Evolutionary conservation across 2,888 invertebrate species (phyloP).

Genomic region (Cryptocheilus praepositus): DNA sequence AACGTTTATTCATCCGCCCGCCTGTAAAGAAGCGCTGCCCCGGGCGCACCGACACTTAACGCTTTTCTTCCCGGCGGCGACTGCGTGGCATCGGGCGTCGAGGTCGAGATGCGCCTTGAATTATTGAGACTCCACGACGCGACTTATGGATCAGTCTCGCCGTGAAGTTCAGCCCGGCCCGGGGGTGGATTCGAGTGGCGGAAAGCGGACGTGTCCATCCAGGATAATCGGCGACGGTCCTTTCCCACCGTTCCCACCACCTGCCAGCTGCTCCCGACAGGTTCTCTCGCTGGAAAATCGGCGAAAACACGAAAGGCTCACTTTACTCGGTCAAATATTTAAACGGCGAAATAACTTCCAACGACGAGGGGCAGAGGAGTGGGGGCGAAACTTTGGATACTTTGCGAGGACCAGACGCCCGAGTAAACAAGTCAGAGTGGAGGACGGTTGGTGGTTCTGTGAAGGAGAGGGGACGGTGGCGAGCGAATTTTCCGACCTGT

Average conservation of each 20-base stretch:
- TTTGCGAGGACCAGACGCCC: constrained; percentile 37
- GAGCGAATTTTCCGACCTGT: neutral
- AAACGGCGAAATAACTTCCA: constrained; percentile 38
- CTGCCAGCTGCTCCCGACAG: no score
- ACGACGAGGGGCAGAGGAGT: neutral
- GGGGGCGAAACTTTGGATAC: constrained; percentile 36
- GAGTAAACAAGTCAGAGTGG: constrained; percentile 34
- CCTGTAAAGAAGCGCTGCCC: no score
- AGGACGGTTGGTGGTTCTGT: neutral
- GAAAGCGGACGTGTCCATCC: neutral
- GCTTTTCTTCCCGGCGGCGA: no score
- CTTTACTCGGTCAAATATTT: constrained; percentile 44
- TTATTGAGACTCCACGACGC: no score
- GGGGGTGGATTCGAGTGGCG: neutral
- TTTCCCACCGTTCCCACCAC: constrained; percentile 18
- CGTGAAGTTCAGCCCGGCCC: no score
- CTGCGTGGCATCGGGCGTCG: no score
- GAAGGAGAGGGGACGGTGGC: neutral
- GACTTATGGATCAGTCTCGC: no score
- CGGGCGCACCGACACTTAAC: no score
- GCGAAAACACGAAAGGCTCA: constrained; percentile 29
- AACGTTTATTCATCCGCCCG: no score
- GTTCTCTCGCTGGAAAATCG: constrained; percentile 13
- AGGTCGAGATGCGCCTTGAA: no score
- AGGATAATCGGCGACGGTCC: constrained; percentile 19